Base-by-base conservation (phyloP, 2,113 vertebrate species). In the Recurvirostra avosetta region DNA sequence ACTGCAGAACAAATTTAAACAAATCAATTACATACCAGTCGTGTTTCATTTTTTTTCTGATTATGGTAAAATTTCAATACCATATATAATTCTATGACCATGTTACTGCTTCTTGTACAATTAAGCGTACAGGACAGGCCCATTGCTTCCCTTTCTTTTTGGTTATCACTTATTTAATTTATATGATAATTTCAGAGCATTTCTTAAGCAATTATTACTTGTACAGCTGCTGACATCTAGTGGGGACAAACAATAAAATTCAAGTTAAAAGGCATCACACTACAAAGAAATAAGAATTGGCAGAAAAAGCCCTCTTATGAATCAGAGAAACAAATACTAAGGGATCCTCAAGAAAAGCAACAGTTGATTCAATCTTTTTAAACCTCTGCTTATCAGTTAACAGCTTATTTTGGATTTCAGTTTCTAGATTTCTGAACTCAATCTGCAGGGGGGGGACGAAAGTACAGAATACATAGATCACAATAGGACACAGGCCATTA, bases 141-240 rank as follows among this genome's bases (percentile, higher is more conserved):
- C 10, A 13, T 3, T 61, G 58, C 34, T 88, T 45, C 65, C 52
- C 34, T 41, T 84, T 52, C 27, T 68, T 49, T 63, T 34, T 41
- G 14, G 49, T 78, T 79, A 5, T 36, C 53, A 45, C 21, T 66
- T 29, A 34, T 15, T 92, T 75, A 29, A 66, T 50, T 92, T n/a
- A 53, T 41, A 66, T 55, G 49, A 36, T 68, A 17, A 74, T 67
- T 81, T 59, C 43, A 26, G 26, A 77, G 56, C 56, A 34, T 15
- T 67, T 75, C 25, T 83, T 38, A n/a, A 82, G 45, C 55, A 71
- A 74, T 7, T 43, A 26, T 2, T 78, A 53, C 53, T 66, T 29
- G 53, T 14, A 87, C 80, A 88, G 80, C 77, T 97, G 85, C 88
- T 97, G 96, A 93, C 95, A 95, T 81, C 95, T 95, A 97, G 79